A percentile compares a stretch with the other conserved stretches of the same genome.
Evolutionary conservation across 2,113 vertebrate genomes (phyloP).

Genomic region (Pygoscelis adeliae): DNA sequence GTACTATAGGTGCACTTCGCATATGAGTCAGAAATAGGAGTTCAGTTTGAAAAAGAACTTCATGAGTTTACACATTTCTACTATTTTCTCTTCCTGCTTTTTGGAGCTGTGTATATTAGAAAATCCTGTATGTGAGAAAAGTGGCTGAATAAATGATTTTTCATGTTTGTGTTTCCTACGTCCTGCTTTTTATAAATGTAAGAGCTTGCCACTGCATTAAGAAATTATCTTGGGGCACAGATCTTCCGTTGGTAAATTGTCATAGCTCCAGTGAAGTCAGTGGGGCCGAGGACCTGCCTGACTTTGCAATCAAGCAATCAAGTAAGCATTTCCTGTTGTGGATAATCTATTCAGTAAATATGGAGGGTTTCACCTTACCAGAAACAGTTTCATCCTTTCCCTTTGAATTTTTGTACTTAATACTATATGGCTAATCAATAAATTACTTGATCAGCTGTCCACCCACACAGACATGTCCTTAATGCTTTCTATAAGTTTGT

Average conservation of each 20-base stretch:
- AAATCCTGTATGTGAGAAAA: not conserved
- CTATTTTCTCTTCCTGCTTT: not conserved
- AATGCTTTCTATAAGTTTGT: slow-evolving; percentile 3
- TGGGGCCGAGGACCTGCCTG: not conserved
- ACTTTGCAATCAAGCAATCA: slow-evolving; percentile 20
- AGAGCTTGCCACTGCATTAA: slow-evolving; percentile 13
- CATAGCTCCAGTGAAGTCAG: not conserved
- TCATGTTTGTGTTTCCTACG: not conserved
- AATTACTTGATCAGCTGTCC: slow-evolving; percentile 17
- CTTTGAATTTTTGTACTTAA: slow-evolving; percentile 12
- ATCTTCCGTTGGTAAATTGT: slow-evolving; percentile 16
- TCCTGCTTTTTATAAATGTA: not conserved
- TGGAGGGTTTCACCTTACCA: slow-evolving; percentile 4
- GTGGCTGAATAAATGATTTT: not conserved
- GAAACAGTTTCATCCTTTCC: slow-evolving; percentile 18
- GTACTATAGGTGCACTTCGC: not conserved
- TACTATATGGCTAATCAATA: slow-evolving; percentile 28
- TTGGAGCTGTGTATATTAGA: not conserved
- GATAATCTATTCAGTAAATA: not conserved
- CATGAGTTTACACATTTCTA: not conserved
- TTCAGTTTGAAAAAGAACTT: not conserved
- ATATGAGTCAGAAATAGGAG: not conserved
- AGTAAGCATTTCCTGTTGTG: slow-evolving; percentile 36
- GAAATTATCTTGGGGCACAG: not conserved
- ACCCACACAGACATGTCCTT: not conserved